phyloP scores from a whole-genome alignment of 2,797 vertebrate genomes.

The Ceyx erithaca region DNA sequence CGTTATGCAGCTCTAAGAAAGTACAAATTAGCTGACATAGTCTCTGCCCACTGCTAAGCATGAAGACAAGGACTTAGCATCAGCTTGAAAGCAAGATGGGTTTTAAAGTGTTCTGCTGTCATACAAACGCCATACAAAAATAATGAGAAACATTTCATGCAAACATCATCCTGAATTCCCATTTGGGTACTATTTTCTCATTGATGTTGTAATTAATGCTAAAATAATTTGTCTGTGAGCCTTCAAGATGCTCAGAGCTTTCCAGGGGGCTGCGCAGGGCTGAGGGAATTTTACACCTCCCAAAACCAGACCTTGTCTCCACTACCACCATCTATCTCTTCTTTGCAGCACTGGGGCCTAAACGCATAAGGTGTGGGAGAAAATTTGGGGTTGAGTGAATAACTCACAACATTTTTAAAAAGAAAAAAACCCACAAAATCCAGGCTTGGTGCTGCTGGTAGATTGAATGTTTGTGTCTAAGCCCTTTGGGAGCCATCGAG shows the following conservation, averaged over 20 bases:
- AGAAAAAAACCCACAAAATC: background rate
- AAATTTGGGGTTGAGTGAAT: background rate
- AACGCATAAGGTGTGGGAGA: background rate
- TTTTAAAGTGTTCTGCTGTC: constrained; percentile 38
- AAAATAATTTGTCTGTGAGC: constrained; percentile 47
- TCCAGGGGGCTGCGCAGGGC: constrained; percentile 20
- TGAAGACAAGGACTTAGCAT: background rate
- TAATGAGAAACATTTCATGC: constrained; percentile 33
- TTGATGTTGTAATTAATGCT: constrained; percentile 68
- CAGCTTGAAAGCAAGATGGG: background rate
- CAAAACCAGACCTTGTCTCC: background rate
- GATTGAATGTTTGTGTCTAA: background rate
- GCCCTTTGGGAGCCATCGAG: background rate
- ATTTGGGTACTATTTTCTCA: constrained; percentile 50
- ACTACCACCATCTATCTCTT: background rate
- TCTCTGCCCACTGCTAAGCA: background rate
- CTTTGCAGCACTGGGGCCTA: background rate
- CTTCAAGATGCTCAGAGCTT: constrained; percentile 45
- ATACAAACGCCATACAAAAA: constrained; percentile 18
- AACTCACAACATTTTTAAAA: background rate
- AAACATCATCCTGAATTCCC: constrained; percentile 34
- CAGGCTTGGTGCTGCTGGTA: background rate
- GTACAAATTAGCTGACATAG: background rate
- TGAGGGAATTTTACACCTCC: background rate
- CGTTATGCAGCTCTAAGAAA: background rate